Evolutionary conservation across 2,113 vertebrate genomes (phyloP).

Genomic region (Erpornis zantholeuca): DNA sequence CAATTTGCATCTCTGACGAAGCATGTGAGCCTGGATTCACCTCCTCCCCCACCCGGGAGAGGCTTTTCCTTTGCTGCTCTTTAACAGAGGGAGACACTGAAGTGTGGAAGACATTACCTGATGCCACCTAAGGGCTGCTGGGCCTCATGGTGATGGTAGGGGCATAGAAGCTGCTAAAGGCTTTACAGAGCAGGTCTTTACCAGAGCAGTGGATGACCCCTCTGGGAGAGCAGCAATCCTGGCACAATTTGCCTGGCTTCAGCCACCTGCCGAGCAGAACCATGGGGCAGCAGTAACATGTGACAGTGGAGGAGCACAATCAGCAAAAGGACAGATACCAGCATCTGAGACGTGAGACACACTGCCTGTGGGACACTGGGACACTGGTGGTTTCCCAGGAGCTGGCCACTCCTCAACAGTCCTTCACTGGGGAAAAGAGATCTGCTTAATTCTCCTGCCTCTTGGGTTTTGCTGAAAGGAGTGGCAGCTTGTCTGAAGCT

Average conservation of each 20-base stretch:
- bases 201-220: background rate
- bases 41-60: background rate
- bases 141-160: background rate
- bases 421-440: background rate
- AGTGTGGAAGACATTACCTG: background rate
- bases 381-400: background rate
- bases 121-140: background rate
- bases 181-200: background rate
- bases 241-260: background rate
- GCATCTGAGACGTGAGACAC: background rate
- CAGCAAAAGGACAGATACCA: background rate
- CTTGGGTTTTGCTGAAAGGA: background rate
- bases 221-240: background rate
- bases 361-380: background rate
- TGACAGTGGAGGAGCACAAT: background rate
- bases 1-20: constrained; percentile 41
- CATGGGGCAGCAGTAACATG: fast-evolving
- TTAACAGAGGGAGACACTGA: background rate
- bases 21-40: background rate
- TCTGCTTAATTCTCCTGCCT: background rate
- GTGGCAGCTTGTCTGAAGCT: background rate
- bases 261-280: background rate
- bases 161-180: background rate
- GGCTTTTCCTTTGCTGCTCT: background rate
- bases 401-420: background rate